phyloP scores from a whole-genome alignment of 2,797 vertebrate genomes.

The Enteromius argenteus region DNA sequence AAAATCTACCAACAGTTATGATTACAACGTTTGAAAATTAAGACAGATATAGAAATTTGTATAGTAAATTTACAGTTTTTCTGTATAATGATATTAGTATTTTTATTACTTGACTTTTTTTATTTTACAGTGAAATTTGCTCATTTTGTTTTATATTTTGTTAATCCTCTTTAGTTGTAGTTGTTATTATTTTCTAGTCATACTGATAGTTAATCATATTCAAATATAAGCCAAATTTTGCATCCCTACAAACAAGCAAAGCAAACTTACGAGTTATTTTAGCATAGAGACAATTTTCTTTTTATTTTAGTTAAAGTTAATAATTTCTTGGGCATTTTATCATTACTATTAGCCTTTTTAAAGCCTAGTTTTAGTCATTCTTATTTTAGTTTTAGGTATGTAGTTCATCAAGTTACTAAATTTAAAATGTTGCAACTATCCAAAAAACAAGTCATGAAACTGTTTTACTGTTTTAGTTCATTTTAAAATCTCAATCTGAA shows the following conservation, averaged over 20 bases:
- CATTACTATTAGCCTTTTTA: background rate
- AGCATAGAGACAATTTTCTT: too few species aligned
- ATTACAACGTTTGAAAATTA: background rate
- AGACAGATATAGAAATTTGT: background rate
- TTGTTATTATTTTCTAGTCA: background rate
- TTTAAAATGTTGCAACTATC: background rate
- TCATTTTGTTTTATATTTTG: background rate
- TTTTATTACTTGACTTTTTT: background rate
- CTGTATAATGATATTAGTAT: background rate
- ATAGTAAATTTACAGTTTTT: background rate
- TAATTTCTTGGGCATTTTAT: too few species aligned
- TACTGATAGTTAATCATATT: background rate
- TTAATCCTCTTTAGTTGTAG: background rate
- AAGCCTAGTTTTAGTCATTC: background rate
- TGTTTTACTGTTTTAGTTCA: background rate
- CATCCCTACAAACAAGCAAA: background rate
- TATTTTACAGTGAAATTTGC: background rate
- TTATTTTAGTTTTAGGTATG: background rate
- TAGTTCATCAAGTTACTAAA: background rate
- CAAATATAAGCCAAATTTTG: background rate
- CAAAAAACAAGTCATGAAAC: background rate
- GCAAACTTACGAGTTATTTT: background rate
- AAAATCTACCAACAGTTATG: background rate
- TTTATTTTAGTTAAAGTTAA: too few species aligned
- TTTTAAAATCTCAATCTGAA: background rate